A percentile compares a stretch with the other conserved stretches of the same genome.
These are phyloP conservation scores for Psittacara wagleri DNA, from an alignment of 2,113 vertebrate species.

Conservation along the genomic window DNA sequence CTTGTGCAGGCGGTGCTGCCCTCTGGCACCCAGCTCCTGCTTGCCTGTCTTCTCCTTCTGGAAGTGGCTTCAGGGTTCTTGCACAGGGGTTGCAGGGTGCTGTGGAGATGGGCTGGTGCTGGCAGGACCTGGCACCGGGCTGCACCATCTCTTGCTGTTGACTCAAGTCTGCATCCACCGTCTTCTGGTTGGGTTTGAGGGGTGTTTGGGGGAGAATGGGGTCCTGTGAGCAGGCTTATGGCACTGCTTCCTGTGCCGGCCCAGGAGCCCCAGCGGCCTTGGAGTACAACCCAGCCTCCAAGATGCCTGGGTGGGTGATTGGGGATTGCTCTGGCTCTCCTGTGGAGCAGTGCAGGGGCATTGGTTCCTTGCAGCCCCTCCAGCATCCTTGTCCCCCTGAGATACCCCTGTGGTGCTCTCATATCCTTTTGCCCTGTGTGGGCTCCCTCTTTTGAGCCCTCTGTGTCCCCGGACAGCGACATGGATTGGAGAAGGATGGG, in stretches of 20 bases:
- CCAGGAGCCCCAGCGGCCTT: neutral
- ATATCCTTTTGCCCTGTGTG: neutral
- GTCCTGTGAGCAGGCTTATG: neutral
- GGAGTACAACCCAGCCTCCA: neutral
- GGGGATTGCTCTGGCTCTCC: neutral
- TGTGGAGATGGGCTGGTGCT: accelerated
- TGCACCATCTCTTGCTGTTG: accelerated
- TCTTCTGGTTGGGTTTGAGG: neutral
- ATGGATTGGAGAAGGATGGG: neutral
- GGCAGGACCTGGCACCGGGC: neutral
- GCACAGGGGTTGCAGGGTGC: neutral
- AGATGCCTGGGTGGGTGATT: neutral
- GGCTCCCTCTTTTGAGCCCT: neutral
- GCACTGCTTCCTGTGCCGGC: neutral
- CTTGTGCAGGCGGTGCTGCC: neutral
- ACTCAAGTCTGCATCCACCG: neutral
- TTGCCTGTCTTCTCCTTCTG: neutral
- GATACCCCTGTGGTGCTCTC: neutral
- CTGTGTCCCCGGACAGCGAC: accelerated
- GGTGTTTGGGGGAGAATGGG: accelerated
- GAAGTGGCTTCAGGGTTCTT: neutral
- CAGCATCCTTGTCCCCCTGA: neutral
- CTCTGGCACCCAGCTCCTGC: accelerated
- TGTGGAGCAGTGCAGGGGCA: neutral
- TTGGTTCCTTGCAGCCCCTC: neutral